Base-by-base conservation (phyloP, 2,113 vertebrate genomes). In the Dasyprocta punctata region DNA sequence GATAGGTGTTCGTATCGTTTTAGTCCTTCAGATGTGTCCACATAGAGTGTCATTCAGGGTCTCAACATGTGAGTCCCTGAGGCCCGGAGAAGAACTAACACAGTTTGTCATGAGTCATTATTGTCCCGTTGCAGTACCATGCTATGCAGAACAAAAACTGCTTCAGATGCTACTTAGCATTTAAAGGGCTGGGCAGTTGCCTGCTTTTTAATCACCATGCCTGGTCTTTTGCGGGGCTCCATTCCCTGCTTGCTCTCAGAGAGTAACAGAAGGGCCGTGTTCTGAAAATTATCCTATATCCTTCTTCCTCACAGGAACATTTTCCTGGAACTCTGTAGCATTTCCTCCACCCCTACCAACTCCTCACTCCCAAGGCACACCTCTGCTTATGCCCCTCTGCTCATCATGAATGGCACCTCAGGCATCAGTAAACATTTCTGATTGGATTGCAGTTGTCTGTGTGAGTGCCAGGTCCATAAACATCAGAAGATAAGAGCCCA, bases 161-260 rank as follows among this genome's bases (percentile, higher is more conserved):
- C 5, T 16, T 24, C 54, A 3, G 4, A 24, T 0, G 9, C 44
- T 0, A 5, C 49, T 38, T 19, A 5, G 5, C 33, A 12, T 14
- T 22, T 44, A 26, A 41, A 56, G 41, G 8, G 0, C 36, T 41
- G 1, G 10, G 17, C 8, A 11, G 20, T 73, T 26, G 24, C 20
- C 69, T 17, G 28, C 7, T 3, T 19, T 44, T 44, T 20, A 6
- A 33, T 33, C 52, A 28, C 5, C 52, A 1, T 4, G 14, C 1
- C 14, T 41, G 47, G 47, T 24, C 20, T 86, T 26, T 20, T 33
- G 7, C 20, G 36, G 65, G 11, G 14, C 36, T 7, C 36, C 8
- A 26, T 6, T 14, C 47, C 7, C 54, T 58, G 16, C 20, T 69
- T 28, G n/a, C 20, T 61, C 60, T 77, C 33, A 24, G 5, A 41